phyloP scores from a whole-genome alignment of 2,113 vertebrate genomes.

The Archocentrus centrarchus region DNA sequence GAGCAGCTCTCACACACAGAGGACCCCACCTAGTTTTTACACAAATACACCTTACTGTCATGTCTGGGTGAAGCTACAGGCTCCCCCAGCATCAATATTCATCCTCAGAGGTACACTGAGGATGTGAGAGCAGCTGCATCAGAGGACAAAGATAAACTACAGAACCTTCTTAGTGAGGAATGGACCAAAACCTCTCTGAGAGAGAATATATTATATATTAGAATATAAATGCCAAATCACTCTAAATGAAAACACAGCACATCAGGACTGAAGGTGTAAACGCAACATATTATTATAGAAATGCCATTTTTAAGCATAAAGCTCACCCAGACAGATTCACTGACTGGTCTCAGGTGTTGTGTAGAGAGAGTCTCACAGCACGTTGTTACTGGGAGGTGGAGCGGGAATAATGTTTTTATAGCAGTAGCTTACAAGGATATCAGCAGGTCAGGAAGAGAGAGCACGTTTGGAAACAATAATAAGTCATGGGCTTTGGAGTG shows the following conservation, averaged over 20 bases:
- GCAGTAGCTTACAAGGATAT: neutral
- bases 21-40: neutral
- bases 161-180: neutral
- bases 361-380: neutral
- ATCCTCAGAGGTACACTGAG: too few species aligned
- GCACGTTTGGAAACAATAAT: neutral
- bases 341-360: neutral
- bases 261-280: neutral
- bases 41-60: neutral
- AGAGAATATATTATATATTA: too few species aligned
- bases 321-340: neutral
- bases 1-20: neutral
- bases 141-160: neutral
- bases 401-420: neutral
- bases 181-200: neutral
- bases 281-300: too few species aligned
- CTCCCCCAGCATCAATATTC: neutral
- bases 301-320: too few species aligned
- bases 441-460: neutral
- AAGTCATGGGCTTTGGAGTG: conserved; percentile 9
- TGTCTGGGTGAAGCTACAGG: neutral
- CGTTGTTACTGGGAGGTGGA: neutral
- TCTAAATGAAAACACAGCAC: neutral
- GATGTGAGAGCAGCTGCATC: neutral
- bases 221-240: neutral